Evolutionary conservation across 2,113 vertebrate species (phyloP), one percentile per base, ranked within the genome.

Genomic region (Marmota monax): DNA sequence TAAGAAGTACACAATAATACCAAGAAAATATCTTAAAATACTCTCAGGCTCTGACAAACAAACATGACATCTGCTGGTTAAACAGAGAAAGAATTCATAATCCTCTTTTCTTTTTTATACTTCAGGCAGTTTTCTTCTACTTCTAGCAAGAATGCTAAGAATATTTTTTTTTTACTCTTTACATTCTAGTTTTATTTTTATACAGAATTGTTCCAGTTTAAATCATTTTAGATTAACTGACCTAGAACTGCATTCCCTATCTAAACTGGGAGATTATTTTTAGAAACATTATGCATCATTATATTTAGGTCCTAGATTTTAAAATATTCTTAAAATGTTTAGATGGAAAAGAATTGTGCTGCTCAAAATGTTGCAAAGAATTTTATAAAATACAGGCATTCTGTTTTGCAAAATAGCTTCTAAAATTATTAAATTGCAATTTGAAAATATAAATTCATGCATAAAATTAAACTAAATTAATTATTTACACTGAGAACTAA

Each of bases 41-140:
- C 6, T n/a, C 5, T 32, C 92, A 56, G 1, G 65, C 84, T 97
- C 74, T n/a, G 3, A 86, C n/a, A 95, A 93, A 70, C 94, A 96
- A 97, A 96, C 0, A 23, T 98, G 98, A 98, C 97, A 97, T 92
- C 98, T 98, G 87, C 96, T 98, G 98, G 97, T 84, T 96, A 93
- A 97, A 97, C 42, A 5, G 0, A 0, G 88, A 70, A 98, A 95
- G n/a, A 96, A 93, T 97, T 94, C 20, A 0, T 5, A 0, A 7
- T 78, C 32, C 73, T 58, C 65, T 70, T 80, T 39, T 34, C 29
- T 25, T 70, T 93, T 77, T 92, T 39, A 58, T 77, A 29, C 2
- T 88, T 51, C 4, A 73, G 22, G 1, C 16, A 78, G 51, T 87
- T 72, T 93, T 84, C 39, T 88, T 58, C 4, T 87, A 61, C 17